These are phyloP conservation scores for Thripadectes ignobilis DNA, from an alignment of 2,797 vertebrate genomes.

Conservation along the genomic window DNA sequence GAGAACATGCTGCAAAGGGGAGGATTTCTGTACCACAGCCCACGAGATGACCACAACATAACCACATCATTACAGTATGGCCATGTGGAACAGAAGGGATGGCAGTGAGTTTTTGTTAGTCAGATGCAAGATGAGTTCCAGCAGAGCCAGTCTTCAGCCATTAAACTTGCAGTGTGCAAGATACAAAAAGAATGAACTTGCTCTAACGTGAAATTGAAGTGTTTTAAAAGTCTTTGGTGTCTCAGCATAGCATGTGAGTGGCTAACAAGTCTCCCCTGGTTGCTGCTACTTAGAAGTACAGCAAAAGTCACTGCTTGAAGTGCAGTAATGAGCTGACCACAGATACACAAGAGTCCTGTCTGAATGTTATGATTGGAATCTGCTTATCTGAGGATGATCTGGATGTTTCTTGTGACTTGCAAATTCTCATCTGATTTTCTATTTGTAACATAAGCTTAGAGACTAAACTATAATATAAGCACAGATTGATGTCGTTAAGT, in stretches of 20 bases:
- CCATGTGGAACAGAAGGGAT: background rate
- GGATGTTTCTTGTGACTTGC: conserved; percentile 29
- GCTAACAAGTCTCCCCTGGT: background rate
- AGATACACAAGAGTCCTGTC: background rate
- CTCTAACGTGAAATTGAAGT: background rate
- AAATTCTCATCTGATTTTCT: conserved; percentile 43
- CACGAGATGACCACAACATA: background rate
- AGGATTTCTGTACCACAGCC: background rate
- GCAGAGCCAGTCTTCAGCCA: background rate
- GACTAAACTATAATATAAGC: conserved; percentile 1
- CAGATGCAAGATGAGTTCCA: background rate
- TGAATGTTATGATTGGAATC: background rate
- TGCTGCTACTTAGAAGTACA: background rate
- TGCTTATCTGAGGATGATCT: conserved; percentile 45
- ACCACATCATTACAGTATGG: background rate
- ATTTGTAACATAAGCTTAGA: conserved; percentile 43
- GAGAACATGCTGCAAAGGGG: background rate
- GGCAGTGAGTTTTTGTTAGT: background rate
- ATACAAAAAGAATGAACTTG: background rate
- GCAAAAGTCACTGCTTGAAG: background rate
- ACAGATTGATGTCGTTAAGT: background rate
- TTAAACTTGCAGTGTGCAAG: background rate
- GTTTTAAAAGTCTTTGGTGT: background rate
- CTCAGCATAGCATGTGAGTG: background rate
- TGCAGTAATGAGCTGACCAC: background rate